Base-by-base conservation (phyloP, 2,888 invertebrate species). In the Sphaerophoria rueppellii region DNA sequence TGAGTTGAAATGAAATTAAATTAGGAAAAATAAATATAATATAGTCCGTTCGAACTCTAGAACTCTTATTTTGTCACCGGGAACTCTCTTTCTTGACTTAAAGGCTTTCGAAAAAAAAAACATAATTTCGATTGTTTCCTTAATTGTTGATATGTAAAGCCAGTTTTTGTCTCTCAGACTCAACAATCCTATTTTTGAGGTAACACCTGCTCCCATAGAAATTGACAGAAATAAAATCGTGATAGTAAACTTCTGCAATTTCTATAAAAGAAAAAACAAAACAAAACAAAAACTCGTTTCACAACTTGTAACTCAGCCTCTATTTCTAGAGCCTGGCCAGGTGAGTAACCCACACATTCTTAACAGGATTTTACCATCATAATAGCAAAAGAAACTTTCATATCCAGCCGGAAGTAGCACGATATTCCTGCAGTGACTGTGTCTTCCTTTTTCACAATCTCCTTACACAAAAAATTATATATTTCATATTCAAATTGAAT, bases 401-500 rank as follows among this genome's bases (percentile, higher is more conserved):
- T 32, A 24, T 54, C 43, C 40, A 54, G 54, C 67, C 55, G 48
- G 16, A 67, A 74, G 24, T 71, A 24, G 24, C 24, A 24, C 24
- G 24, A 24, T 58, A 61, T 48, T 55, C 43, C 35, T 61, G 16
- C 34, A 2, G 43, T 43, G 54, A 40, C 32, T 54, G n/a, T 24
- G 52, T n/a, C 58, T 6, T 1, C n/a, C 6, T 52, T 52, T 52
- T 58, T 50, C 67, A 37, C 55, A 40, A 34, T 48, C 48, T 48
- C 34, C 24, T 34, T 16, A 60, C 9, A 54, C 12, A 12, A 61
- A 32, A 48, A 60, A 73, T 70, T 73, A 52, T 76, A 72, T 80
- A 76, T 81, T 85, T 85, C 76, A 65, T 81, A 85, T 85, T 85
- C 85, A 85, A 85, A 85, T 85, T 85, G 85, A 76, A 77, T 85